phyloP scores from a whole-genome alignment of 2,797 vertebrate genomes.

The Gambelia wislizenii region DNA sequence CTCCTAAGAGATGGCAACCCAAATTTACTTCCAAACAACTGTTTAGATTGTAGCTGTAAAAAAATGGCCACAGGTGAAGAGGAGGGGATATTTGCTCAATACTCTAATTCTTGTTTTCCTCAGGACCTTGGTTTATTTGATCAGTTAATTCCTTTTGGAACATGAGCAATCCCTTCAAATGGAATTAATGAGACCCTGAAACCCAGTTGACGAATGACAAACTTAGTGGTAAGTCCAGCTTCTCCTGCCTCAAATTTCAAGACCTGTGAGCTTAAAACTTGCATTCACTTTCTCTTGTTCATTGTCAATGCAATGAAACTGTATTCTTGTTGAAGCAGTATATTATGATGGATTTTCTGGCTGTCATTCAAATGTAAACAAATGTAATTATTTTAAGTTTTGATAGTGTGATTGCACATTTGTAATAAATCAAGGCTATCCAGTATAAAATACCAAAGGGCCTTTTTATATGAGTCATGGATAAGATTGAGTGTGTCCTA shows the following conservation, averaged over 20 bases:
- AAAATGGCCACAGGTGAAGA: background rate
- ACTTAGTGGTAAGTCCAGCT: background rate
- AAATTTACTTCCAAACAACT: background rate
- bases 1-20: background rate
- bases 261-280: background rate
- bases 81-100: background rate
- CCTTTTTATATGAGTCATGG: conserved; percentile 9
- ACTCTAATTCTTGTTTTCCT: background rate
- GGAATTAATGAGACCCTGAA: background rate
- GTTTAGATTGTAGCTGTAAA: background rate
- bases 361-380: conserved; percentile 40
- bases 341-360: conserved; percentile 41
- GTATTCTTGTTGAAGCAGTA: conserved; percentile 49
- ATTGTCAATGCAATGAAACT: conserved; percentile 34
- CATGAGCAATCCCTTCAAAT: background rate
- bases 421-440: conserved; percentile 11
- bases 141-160: background rate
- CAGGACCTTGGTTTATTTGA: background rate
- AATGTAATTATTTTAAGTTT: conserved; percentile 31
- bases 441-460: conserved; percentile 27
- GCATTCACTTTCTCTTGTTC: conserved; percentile 25
- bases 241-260: background rate
- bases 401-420: background rate
- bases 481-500: background rate
- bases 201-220: background rate